phyloP scores from a whole-genome alignment of 2,113 vertebrate species.

The Nestor notabilis region DNA sequence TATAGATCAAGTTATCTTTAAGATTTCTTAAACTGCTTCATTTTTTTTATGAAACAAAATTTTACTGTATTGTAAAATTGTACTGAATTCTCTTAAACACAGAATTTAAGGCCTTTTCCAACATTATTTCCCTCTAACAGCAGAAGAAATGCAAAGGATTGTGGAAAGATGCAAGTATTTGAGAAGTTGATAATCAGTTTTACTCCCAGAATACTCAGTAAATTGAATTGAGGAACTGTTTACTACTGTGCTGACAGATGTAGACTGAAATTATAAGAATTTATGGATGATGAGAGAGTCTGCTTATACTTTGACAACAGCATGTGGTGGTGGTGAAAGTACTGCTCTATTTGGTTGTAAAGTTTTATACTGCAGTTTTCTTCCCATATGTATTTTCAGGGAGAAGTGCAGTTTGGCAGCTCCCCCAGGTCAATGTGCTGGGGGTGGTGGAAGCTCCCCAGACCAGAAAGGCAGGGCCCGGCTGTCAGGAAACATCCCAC shows the following conservation, averaged over 20 bases:
- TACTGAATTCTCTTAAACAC: background rate
- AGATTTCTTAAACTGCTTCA: background rate
- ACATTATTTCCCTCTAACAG: background rate
- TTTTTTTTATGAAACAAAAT: background rate
- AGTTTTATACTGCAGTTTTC: background rate
- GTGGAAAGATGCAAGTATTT: background rate
- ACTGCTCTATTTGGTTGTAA: background rate
- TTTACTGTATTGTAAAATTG: background rate
- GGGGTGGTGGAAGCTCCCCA: accelerated
- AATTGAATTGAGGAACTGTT: background rate
- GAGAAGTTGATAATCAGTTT: background rate
- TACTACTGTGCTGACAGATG: background rate
- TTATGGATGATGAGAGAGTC: background rate
- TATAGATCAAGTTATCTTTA: background rate
- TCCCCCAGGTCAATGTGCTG: background rate
- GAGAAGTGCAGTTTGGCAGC: background rate
- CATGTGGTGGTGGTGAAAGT: background rate
- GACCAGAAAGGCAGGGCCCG: background rate
- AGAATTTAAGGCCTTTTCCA: background rate
- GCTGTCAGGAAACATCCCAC: accelerated
- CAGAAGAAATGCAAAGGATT: background rate
- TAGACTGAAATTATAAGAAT: background rate
- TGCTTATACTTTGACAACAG: background rate
- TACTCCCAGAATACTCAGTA: background rate
- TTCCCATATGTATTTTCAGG: background rate